Evolutionary conservation across 2,888 invertebrate species (phyloP).

Genomic region (Pammene fasciana): DNA sequence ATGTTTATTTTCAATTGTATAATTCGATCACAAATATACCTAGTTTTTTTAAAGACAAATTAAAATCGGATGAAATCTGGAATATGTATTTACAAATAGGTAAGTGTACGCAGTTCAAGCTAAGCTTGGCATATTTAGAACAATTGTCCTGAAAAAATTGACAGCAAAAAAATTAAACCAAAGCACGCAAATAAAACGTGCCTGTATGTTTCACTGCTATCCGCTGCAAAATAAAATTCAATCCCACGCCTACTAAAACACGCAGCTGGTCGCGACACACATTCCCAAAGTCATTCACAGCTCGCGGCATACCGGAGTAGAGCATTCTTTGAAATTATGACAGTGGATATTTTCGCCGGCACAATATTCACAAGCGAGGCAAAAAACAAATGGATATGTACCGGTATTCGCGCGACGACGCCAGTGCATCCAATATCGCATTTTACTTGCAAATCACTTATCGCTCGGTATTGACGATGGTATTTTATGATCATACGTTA

Average conservation of each 20-base stretch:
- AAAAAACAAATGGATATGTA: conserved; percentile 55
- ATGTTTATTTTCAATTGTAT: no score
- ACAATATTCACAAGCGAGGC: conserved; percentile 63
- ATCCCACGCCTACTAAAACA: conserved; percentile 7
- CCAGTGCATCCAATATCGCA: conserved; percentile 70
- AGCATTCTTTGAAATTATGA: conserved; percentile 26
- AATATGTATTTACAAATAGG: no score
- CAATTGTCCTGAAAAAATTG: neutral
- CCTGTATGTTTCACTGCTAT: neutral
- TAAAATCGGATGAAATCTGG: no score
- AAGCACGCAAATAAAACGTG: neutral
- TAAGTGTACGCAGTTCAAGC: no score
- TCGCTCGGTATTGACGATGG: conserved; percentile 68
- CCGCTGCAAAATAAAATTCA: conserved; percentile 15
- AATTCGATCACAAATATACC: no score
- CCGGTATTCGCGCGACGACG: conserved; percentile 14
- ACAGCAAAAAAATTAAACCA: neutral
- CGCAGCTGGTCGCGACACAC: conserved; percentile 1
- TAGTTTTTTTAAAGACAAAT: no score
- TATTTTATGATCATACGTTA: conserved; percentile 16
- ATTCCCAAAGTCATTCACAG: conserved; percentile 35
- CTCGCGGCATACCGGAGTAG: conserved; percentile 43
- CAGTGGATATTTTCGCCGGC: conserved; percentile 22
- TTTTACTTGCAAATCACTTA: conserved; percentile 82
- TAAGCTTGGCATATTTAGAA: no score